These are phyloP conservation scores for Alviniconcha marisindica DNA, from an alignment of 1,140 invertebrate species.

Conservation along the genomic window DNA sequence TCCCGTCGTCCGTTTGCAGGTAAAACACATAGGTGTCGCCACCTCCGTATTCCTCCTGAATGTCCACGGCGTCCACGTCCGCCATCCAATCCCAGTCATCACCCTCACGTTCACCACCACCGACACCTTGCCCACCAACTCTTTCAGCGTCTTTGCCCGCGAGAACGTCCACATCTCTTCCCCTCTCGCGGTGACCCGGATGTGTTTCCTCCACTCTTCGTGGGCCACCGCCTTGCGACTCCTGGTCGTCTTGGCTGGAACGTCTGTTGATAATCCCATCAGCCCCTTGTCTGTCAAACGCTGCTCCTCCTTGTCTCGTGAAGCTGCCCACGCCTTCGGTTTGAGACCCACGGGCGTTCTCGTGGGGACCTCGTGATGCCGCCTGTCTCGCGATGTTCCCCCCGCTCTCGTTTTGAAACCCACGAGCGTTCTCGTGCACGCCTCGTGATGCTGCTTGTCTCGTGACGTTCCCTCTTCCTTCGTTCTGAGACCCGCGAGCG, in stretches of 20 bases:
- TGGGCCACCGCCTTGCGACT: not conserved
- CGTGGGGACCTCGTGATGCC: no score
- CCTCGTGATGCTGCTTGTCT: no score
- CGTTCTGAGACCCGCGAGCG: not conserved
- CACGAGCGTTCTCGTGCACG: no score
- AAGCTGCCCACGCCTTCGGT: no score
- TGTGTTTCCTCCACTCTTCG: not conserved
- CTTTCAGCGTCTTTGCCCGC: not conserved
- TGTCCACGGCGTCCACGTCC: conserved; percentile 57
- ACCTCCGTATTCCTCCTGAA: conserved; percentile 56
- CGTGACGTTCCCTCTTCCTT: not conserved
- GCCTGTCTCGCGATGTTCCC: no score
- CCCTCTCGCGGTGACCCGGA: not conserved
- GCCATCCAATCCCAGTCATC: conserved; percentile 34
- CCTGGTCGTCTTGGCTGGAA: not conserved
- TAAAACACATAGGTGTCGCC: conserved; percentile 66
- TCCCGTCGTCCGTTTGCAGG: conserved; percentile 64
- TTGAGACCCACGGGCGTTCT: no score
- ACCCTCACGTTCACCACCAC: conserved; percentile 14
- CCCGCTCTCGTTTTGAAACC: no score
- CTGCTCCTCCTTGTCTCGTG: no score
- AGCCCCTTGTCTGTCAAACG: no score
- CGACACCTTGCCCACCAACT: no score
- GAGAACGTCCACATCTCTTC: not conserved
- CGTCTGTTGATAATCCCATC: no score